phyloP scores from a whole-genome alignment of 2,888 invertebrate genomes.

The Campaea margaritaria region DNA sequence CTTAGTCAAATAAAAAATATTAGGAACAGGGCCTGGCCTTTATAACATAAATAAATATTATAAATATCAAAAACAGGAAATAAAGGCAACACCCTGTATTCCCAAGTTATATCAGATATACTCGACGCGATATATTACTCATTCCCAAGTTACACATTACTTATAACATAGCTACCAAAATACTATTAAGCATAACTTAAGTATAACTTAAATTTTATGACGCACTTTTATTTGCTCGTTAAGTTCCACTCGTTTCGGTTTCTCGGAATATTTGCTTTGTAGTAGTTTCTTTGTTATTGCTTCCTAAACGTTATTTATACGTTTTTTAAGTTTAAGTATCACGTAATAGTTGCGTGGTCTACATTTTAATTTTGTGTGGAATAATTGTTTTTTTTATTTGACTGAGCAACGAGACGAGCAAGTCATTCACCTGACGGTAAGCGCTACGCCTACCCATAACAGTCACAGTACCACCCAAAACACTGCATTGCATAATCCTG shows the following conservation, averaged over 20 bases:
- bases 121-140: slow-evolving; percentile 15
- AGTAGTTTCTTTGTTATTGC: slow-evolving; percentile 16
- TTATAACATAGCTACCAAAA: slow-evolving; percentile 23
- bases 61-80: too few relatives aligned
- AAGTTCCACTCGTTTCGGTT: slow-evolving; percentile 44
- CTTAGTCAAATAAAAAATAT: too few relatives aligned
- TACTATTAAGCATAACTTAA: slow-evolving; percentile 51
- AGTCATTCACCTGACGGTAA: too few relatives aligned
- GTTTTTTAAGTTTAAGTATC: slow-evolving; percentile 3
- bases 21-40: too few relatives aligned
- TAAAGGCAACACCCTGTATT: slow-evolving; percentile 33
- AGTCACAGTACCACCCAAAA: too few relatives aligned
- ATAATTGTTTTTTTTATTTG: too few relatives aligned
- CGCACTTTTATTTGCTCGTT: slow-evolving; percentile 58
- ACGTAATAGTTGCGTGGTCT: slow-evolving; percentile 3
- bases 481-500: too few relatives aligned
- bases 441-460: too few relatives aligned
- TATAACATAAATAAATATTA: too few relatives aligned
- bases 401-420: too few relatives aligned
- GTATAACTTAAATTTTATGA: slow-evolving; percentile 51
- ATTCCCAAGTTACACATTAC: slow-evolving; percentile 4
- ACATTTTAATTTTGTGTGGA: background rate
- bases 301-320: slow-evolving; percentile 5
- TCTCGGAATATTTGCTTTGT: slow-evolving; percentile 35
- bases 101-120: slow-evolving; percentile 26